These are phyloP conservation scores for Grantiella picta DNA, from an alignment of 2,113 vertebrate genomes.

Conservation along the genomic window DNA sequence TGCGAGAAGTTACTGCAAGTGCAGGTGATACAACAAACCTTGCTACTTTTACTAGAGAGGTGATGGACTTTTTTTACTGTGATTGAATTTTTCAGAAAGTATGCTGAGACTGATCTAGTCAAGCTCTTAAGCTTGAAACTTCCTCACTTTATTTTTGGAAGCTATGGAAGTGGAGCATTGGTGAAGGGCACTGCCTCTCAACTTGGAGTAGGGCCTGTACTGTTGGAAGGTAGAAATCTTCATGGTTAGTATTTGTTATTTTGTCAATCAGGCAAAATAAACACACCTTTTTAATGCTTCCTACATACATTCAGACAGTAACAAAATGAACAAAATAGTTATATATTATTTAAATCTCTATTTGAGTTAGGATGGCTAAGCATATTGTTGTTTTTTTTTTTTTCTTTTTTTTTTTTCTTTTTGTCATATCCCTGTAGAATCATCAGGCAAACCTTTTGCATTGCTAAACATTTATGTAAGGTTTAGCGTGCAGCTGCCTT, in stretches of 20 bases:
- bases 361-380: neutral
- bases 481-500: neutral
- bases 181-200: neutral
- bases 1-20: neutral
- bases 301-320: neutral
- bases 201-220: neutral
- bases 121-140: neutral
- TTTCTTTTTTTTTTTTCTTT: no score
- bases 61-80: neutral
- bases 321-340: neutral
- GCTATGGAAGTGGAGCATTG: neutral
- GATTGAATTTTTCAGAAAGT: neutral
- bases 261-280: conserved; percentile 22
- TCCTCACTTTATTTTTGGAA: neutral
- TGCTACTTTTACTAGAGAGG: neutral
- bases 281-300: neutral
- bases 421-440: neutral
- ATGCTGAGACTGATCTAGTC: neutral
- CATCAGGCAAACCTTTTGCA: neutral
- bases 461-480: neutral
- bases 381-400: neutral
- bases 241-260: neutral
- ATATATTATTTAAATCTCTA: neutral
- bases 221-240: neutral
- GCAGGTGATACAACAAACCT: neutral